Evolutionary conservation across 1,140 invertebrate species (phyloP), one percentile per base, ranked within the genome.

Genomic region (Diorhabda carinulata): DNA sequence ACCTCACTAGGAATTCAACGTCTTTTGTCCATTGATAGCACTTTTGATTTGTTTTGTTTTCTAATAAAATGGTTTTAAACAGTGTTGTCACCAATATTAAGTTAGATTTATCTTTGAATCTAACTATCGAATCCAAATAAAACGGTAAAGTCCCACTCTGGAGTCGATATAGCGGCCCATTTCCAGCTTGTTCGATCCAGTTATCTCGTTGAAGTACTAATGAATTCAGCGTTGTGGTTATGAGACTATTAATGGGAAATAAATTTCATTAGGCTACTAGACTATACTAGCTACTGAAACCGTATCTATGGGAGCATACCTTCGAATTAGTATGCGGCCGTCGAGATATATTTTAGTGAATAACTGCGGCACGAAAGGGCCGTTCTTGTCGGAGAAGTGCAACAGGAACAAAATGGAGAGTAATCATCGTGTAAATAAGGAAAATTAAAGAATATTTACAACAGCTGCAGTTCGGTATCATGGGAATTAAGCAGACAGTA

Each of bases 321-420:
- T 64, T 64, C 63, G 63, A 64, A 64, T 64, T 45, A 64, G 63
- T 64, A 64, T 64, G 63, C 63, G 63, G 63, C 63, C 9, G 40
- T 47, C 40, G 45, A 5, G 63, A 10, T 25, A 64, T 64, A 64
- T 64, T 64, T 64, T 45, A 64, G n/a, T 9, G 63, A 64, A 56
- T 64, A 56, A 64, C 63, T 64, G 63, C 63, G 5, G 44, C 45
- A 9, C 47, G 47, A 8, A n/a, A 52, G 47, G 47, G 6, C n/a
- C 47, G 47, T 8, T 52, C 47, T 52, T 52, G 2, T 52, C 47
- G 47, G 6, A 52, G 47, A 52, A 8, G n/a, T 52, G 47, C 47
- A 52, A 44, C 43, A 64, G 63, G 40, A 45, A 47, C 47, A 52
- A n/a, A 64, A 56, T 56, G 40, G 45, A 9, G 25, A 45, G 56